These are phyloP conservation scores for Synaphobranchus kaupii DNA, from an alignment of 2,797 vertebrate species.

Conservation along the genomic window DNA sequence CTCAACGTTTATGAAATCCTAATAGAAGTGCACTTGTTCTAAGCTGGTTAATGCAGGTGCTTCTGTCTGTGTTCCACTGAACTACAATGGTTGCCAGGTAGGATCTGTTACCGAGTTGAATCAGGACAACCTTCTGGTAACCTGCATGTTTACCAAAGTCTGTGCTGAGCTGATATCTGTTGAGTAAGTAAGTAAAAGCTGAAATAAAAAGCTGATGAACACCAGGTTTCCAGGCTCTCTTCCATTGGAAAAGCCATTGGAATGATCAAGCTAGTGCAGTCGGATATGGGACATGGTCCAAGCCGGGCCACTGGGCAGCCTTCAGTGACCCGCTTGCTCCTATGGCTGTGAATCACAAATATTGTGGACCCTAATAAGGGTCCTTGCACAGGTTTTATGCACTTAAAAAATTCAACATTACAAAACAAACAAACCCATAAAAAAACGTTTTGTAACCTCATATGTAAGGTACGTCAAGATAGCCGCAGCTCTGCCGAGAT, in stretches of 20 bases:
- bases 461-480: background rate
- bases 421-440: too few species aligned
- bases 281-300: background rate
- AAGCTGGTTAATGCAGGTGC: background rate
- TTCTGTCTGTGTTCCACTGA: background rate
- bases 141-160: background rate
- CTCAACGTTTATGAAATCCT: background rate
- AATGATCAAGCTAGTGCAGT: background rate
- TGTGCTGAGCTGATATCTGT: background rate
- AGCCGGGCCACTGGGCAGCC: background rate
- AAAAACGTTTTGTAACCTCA: background rate
- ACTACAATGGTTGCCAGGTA: background rate
- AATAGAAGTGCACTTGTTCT: slow-evolving; percentile 12
- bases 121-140: background rate
- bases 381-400: background rate
- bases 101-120: background rate
- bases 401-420: background rate
- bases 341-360: background rate
- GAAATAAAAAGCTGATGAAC: slow-evolving; percentile 36
- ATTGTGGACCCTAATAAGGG: background rate
- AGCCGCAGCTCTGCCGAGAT: slow-evolving; percentile 40
- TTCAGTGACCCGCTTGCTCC: background rate
- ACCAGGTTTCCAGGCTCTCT: background rate
- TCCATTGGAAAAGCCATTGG: background rate
- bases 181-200: background rate